Evolutionary conservation across 1,140 invertebrate species (phyloP).

Genomic region (Heliconius melpomene): DNA sequence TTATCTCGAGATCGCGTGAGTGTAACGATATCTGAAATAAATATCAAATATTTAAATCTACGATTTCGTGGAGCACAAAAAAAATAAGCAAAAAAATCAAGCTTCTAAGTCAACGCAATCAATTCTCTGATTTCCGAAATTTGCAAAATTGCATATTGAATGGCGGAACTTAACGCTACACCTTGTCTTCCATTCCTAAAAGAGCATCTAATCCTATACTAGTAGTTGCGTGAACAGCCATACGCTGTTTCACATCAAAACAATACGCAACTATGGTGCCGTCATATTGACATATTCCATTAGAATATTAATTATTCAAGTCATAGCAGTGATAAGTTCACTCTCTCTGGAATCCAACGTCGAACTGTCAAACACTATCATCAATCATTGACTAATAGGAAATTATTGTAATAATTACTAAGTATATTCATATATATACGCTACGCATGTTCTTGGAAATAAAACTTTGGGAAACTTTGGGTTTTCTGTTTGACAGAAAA

Average conservation of each 20-base stretch:
- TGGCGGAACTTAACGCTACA: neutral
- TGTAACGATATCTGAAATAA: too few relatives aligned
- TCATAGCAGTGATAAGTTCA: neutral
- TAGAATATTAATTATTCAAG: slow-evolving; percentile 2
- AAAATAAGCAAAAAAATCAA: too few relatives aligned
- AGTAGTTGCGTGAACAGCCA: too few relatives aligned
- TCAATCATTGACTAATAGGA: neutral
- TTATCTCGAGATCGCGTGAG: too few relatives aligned
- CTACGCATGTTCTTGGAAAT: neutral
- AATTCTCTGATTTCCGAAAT: too few relatives aligned
- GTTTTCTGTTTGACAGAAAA: neutral
- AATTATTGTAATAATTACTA: neutral
- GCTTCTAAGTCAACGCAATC: too few relatives aligned
- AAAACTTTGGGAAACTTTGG: neutral
- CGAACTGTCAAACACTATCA: neutral
- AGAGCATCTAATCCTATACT: too few relatives aligned
- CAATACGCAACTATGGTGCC: neutral
- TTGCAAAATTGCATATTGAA: neutral
- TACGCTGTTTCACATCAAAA: too few relatives aligned
- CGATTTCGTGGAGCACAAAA: too few relatives aligned
- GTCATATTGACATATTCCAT: slow-evolving; percentile 8
- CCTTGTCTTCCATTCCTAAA: neutral
- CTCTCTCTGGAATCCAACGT: neutral
- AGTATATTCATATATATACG: neutral
- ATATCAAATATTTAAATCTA: too few relatives aligned